Percentiles rank a stretch among this genome's conserved stretches.
Evolutionary conservation across 2,113 vertebrate species (phyloP).

Genomic region (Burhinus bistriatus): DNA sequence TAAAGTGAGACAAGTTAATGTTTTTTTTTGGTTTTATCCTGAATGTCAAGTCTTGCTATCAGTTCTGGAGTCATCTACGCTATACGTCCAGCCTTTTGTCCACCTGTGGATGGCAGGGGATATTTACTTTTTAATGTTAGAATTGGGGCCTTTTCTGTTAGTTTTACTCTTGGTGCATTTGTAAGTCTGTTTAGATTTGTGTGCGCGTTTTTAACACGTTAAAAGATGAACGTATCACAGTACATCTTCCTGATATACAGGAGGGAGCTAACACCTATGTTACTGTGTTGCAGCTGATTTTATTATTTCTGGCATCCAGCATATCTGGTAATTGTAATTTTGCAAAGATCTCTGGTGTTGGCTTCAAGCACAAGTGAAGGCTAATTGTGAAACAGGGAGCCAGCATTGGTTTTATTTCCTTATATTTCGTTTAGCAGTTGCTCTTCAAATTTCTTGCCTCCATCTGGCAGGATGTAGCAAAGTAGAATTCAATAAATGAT

Average conservation of each 20-base stretch:
- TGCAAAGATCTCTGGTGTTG: background rate
- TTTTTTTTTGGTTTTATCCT: background rate
- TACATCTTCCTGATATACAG: background rate
- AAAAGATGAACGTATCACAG: background rate
- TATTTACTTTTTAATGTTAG: background rate
- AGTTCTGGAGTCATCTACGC: background rate
- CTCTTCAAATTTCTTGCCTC: slow-evolving; percentile 33
- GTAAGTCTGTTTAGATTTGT: background rate
- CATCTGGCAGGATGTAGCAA: slow-evolving; percentile 7
- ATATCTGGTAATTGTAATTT: background rate
- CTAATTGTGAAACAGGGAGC: background rate
- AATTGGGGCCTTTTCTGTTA: background rate
- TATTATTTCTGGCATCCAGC: background rate
- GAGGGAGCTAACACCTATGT: background rate
- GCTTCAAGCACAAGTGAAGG: background rate
- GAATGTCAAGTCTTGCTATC: background rate
- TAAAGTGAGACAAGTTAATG: background rate
- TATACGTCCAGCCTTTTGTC: background rate
- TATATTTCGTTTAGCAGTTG: background rate
- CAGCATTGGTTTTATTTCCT: background rate
- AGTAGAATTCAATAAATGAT: slow-evolving; percentile 11
- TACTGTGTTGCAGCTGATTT: background rate
- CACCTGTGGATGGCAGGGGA: background rate
- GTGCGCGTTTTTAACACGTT: background rate
- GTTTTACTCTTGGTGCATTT: background rate